A percentile compares a stretch with the other conserved stretches of the same genome.
Conservation (phyloP, 1,140 invertebrate genomes). For the Caerostris darwini region DNA sequence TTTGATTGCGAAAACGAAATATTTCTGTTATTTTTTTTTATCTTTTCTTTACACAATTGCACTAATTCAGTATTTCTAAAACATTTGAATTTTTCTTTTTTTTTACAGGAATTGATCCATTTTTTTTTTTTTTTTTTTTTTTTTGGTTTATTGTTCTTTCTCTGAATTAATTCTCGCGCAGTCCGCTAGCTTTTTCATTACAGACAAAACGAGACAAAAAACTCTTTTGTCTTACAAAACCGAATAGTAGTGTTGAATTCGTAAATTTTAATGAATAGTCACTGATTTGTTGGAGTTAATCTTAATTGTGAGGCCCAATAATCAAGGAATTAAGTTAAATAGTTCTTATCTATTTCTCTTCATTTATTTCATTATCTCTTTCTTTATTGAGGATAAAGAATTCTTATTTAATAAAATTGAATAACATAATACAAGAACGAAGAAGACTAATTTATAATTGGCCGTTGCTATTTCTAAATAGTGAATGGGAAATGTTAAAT, state of each 20-base stretch:
- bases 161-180: slow-evolving; percentile 23
- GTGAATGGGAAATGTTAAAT: too few relatives aligned
- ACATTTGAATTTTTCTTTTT: background rate
- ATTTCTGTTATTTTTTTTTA: background rate
- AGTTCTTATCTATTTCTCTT: background rate
- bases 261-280: slow-evolving; percentile 39
- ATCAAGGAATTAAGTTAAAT: slow-evolving; percentile 9
- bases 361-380: background rate
- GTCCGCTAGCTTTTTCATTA: background rate
- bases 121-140: background rate
- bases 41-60: slow-evolving; percentile 27
- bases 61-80: slow-evolving; percentile 25
- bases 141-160: background rate
- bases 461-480: too few relatives aligned
- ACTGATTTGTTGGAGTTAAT: background rate
- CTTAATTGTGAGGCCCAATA: slow-evolving; percentile 14
- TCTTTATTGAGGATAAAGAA: background rate
- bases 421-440: background rate
- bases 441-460: background rate
- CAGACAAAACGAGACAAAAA: slow-evolving; percentile 42
- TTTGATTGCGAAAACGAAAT: slow-evolving; percentile 15
- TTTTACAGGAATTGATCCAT: too few relatives aligned
- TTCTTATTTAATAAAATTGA: background rate
- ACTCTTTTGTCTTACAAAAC: slow-evolving; percentile 41
- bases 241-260: slow-evolving; percentile 39